Evolutionary conservation across 2,113 vertebrate genomes (phyloP).

Genomic region (Puntigrus tetrazona): DNA sequence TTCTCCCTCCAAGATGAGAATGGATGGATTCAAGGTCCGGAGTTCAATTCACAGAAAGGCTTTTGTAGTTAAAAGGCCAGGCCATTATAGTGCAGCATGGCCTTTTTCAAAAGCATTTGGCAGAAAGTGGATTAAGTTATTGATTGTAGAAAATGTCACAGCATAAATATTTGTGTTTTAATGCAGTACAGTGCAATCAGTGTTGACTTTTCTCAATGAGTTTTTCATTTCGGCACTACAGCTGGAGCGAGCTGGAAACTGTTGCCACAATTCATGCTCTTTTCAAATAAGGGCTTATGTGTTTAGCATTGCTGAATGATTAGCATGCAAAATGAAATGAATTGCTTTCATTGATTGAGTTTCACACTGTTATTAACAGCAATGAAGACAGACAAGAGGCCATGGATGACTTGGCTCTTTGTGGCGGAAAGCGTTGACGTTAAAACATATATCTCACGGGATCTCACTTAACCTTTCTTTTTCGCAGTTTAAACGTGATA

Average conservation of each 20-base stretch:
- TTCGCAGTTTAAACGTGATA: constrained; percentile 10
- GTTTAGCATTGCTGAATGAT: constrained; percentile 63
- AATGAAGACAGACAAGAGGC: constrained; percentile 58
- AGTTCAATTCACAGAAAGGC: constrained; percentile 18
- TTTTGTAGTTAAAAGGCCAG: constrained; percentile 28
- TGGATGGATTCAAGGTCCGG: constrained; percentile 6
- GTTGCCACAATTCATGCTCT: constrained; percentile 15
- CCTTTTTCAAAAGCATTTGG: constrained; percentile 34
- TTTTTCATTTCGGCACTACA: constrained; percentile 26
- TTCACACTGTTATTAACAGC: constrained; percentile 64
- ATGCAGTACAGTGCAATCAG: constrained; percentile 33
- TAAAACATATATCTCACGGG: constrained; percentile 30
- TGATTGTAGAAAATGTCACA: constrained; percentile 45
- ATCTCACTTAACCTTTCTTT: constrained; percentile 27
- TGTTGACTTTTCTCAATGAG: constrained; percentile 39
- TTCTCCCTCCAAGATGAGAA: background rate
- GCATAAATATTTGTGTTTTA: constrained; percentile 42
- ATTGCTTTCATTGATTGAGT: constrained; percentile 68
- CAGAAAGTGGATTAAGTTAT: constrained; percentile 40
- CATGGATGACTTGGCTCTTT: constrained; percentile 57
- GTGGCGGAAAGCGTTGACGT: background rate
- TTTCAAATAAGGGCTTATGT: constrained; percentile 68
- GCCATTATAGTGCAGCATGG: background rate
- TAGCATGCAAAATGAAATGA: constrained; percentile 66
- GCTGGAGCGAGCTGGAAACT: background rate